Evolutionary conservation across 2,888 invertebrate genomes (phyloP).

Genomic region (Lysandra coridon): DNA sequence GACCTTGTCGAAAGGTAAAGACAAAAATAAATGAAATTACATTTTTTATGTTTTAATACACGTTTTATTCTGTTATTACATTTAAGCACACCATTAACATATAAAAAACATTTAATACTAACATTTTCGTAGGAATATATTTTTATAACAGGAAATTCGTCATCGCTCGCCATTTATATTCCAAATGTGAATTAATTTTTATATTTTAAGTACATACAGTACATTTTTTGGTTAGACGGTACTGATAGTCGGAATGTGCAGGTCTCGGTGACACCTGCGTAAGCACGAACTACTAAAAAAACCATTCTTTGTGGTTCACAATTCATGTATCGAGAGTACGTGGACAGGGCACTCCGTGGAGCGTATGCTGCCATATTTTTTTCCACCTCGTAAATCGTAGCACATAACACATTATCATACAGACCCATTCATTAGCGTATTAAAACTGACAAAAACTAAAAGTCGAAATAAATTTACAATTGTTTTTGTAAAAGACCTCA

Average conservation of each 20-base stretch:
- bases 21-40: constrained; percentile 24
- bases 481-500: constrained; percentile 6
- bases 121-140: constrained; percentile 24
- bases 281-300: constrained; percentile 69
- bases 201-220: constrained; percentile 1
- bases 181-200: constrained; percentile 20
- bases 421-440: neutral
- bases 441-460: constrained; percentile 7
- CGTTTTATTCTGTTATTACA: constrained; percentile 26
- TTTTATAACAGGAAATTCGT: constrained; percentile 29
- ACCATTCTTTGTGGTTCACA: constrained; percentile 39
- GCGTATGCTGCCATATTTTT: neutral
- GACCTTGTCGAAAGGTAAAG: constrained; percentile 26
- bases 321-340: constrained; percentile 8
- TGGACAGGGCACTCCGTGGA: neutral
- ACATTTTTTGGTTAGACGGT: constrained; percentile 34
- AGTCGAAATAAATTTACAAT: neutral
- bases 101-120: constrained; percentile 31
- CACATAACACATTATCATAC: neutral
- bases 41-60: constrained; percentile 21
- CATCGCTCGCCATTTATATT: constrained; percentile 30
- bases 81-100: constrained; percentile 23
- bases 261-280: constrained; percentile 61
- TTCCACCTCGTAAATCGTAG: neutral
- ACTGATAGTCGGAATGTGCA: constrained; percentile 39